phyloP scores from a whole-genome alignment of 2,797 vertebrate genomes.

The Halcyon smyrnensis region DNA sequence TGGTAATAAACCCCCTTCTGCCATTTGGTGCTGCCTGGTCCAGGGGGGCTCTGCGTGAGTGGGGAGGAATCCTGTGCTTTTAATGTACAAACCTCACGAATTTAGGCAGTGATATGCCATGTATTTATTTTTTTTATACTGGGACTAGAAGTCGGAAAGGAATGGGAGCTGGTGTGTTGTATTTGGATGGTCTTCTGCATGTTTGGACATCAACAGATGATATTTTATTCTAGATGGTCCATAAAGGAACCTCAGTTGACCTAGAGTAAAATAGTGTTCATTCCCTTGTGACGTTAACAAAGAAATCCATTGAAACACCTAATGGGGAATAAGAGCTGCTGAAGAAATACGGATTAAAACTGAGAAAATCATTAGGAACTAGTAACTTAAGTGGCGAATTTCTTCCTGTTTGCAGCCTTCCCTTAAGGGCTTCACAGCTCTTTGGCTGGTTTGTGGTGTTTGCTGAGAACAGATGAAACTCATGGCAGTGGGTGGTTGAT shows the following conservation, averaged over 20 bases:
- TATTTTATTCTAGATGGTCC: not conserved
- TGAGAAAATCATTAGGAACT: not conserved
- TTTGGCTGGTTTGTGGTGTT: not conserved
- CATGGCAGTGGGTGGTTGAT: not conserved
- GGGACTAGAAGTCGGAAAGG: not conserved
- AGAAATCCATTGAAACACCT: not conserved
- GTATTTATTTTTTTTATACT: rapidly evolving
- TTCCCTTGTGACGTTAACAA: not conserved
- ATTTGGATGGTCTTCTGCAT: not conserved
- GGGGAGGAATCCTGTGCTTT: not conserved
- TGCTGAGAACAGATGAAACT: not conserved
- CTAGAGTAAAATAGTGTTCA: not conserved
- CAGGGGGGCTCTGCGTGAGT: too few relatives aligned
- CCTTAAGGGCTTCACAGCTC: not conserved
- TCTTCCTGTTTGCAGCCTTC: not conserved
- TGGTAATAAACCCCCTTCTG: not conserved
- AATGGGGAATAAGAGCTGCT: not conserved
- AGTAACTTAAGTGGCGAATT: not conserved
- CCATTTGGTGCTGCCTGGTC: not conserved
- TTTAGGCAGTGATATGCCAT: not conserved
- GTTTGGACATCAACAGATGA: not conserved
- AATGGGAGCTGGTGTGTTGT: not conserved
- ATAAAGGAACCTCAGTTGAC: not conserved
- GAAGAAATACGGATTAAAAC: not conserved
- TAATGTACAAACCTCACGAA: not conserved